Conservation (phyloP, 2,797 vertebrate species). For the Diceros bicornis region DNA sequence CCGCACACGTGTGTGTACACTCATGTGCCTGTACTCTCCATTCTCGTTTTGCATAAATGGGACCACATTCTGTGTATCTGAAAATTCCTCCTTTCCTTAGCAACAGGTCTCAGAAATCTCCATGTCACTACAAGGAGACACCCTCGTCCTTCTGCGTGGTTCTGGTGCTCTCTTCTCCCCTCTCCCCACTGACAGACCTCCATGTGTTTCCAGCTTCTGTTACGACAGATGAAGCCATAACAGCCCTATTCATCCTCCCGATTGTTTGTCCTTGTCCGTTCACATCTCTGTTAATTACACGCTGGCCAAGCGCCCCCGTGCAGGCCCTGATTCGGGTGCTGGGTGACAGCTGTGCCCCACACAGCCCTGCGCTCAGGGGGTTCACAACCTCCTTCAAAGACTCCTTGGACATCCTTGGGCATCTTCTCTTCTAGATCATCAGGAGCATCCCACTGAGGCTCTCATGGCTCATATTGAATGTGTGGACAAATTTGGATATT, state of each 20-base stretch:
- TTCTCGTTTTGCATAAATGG: neutral
- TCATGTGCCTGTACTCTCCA: fast-evolving
- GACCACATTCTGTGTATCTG: neutral
- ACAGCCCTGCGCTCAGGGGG: too few species aligned
- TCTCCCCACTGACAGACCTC: too few species aligned
- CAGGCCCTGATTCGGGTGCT: neutral
- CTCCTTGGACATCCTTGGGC: fast-evolving
- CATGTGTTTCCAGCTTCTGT: neutral
- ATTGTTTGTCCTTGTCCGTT: fast-evolving
- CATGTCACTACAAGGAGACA: neutral
- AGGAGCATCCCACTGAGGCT: neutral
- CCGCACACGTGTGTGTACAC: fast-evolving
- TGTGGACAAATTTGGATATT: fast-evolving
- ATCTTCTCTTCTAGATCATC: neutral
- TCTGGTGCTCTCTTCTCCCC: neutral
- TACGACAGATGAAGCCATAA: neutral
- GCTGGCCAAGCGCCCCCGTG: neutral
- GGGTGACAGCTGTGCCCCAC: neutral
- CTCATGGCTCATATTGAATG: fast-evolving
- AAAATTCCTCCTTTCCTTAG: neutral
- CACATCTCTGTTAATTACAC: fast-evolving
- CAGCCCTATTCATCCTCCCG: too few species aligned
- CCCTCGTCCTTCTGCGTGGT: too few species aligned
- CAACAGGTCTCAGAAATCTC: neutral
- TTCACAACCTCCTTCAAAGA: neutral